Base-by-base conservation (phyloP, 2,888 invertebrate genomes). In the Oligia fasciuncula region DNA sequence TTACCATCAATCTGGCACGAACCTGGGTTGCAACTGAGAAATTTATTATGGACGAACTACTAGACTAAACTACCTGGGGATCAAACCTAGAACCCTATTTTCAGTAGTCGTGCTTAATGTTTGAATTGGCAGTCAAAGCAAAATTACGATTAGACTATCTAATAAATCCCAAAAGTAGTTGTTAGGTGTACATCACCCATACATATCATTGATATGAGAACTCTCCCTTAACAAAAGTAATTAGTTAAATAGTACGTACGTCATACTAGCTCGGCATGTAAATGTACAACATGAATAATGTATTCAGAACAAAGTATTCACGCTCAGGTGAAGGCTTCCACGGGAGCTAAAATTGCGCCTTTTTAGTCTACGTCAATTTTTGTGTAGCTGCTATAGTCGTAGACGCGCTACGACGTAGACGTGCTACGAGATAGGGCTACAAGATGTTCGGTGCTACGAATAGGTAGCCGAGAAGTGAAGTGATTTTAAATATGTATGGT, bases 201-300 rank as follows among this genome's bases (percentile, higher is more conserved):
- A 68, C 23, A 54, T 4, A 57, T 49, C 40, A 54, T 67, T 23
- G 51, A 63, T 63, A 66, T 62, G 14, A 71, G 49, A 77, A n/a
- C 60, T 70, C 6, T 5, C 73, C 63, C 66, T 77, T 82, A 88
- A 88, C 78, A 69, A 79, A 86, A 88, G 68, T 81, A 80, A 88
- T 88, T 87, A 74, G 43, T 65, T 87, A 84, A 88, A 79, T 88
- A 81, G 57, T 73, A 81, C 72, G 76, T 84, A 84, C 85, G 79
- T 77, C 74, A 77, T 85, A 80, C 77, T 80, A 80, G 65, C 82
- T 82, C 63, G 54, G 65, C 77, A 83, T 89, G 83, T 78, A 84
- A 89, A 89, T 89, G 72, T 76, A 77, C 63, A 57, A 77, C 85
- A 89, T 89, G 88, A 89, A 90, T 89, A 87, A 89, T 89, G 88